These are phyloP conservation scores for Drosophila mettleri DNA, from an alignment of 2,888 invertebrate species.

Conservation along the genomic window DNA sequence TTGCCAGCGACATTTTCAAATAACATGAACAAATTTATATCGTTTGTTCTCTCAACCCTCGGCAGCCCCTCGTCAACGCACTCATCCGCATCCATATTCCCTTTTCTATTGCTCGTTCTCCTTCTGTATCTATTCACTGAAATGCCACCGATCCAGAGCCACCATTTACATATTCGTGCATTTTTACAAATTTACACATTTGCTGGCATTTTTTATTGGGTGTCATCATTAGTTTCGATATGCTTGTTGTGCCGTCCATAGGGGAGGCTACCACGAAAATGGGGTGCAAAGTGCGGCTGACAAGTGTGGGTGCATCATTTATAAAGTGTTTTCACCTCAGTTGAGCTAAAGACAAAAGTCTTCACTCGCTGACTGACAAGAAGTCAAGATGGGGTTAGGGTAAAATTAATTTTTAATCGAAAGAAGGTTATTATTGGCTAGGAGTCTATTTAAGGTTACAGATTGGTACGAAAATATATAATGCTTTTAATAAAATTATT, in stretches of 20 bases:
- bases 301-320: constrained; percentile 72
- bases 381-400: constrained; percentile 19
- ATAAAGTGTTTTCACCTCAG: constrained; percentile 33
- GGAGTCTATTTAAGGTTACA: too few relatives aligned
- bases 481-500: too few relatives aligned
- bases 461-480: too few relatives aligned
- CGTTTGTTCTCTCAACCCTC: constrained; percentile 56
- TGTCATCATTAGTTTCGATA: constrained; percentile 79
- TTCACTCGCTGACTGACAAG: constrained; percentile 13
- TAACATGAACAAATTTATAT: constrained; percentile 69
- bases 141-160: constrained; percentile 50
- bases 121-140: constrained; percentile 13
- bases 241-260: constrained; percentile 25
- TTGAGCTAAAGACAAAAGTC: constrained; percentile 4
- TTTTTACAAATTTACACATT: constrained; percentile 79
- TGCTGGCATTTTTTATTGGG: constrained; percentile 75
- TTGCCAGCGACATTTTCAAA: constrained; percentile 70
- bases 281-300: constrained; percentile 53
- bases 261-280: constrained; percentile 6
- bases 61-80: constrained; percentile 42
- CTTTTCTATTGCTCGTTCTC: constrained; percentile 33
- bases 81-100: constrained; percentile 50
- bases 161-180: constrained; percentile 66
- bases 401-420: too few relatives aligned
- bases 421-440: too few relatives aligned